Evolutionary conservation across 2,797 vertebrate genomes (phyloP).

Genomic region (Euphonia xanthogaster): DNA sequence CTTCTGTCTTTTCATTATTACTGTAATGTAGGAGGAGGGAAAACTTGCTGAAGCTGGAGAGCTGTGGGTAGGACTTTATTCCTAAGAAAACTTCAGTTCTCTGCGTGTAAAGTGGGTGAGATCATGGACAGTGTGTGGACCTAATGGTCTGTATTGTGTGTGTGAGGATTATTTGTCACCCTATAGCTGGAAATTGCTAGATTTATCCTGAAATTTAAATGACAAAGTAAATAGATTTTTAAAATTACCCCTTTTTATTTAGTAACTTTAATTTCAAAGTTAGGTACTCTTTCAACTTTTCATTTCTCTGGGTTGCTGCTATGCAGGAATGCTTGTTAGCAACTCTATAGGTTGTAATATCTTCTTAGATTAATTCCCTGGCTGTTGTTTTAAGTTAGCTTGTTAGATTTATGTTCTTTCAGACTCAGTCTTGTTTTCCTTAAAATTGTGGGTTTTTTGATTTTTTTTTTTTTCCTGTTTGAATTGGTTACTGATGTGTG

Average conservation of each 20-base stretch:
- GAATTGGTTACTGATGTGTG: background rate
- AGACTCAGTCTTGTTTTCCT: background rate
- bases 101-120: background rate
- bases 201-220: background rate
- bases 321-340: background rate
- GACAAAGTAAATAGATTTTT: background rate
- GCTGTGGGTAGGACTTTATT: background rate
- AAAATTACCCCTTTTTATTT: background rate
- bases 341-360: background rate
- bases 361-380: background rate
- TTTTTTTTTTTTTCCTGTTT: accelerated
- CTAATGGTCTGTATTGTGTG: background rate
- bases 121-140: background rate
- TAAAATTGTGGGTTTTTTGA: background rate
- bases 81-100: background rate
- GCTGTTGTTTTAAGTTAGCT: background rate
- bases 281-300: background rate
- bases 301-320: background rate
- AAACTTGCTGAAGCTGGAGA: background rate
- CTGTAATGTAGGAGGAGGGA: background rate
- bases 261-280: background rate
- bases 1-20: background rate
- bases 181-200: background rate
- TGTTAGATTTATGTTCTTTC: background rate
- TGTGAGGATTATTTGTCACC: background rate